Conservation (phyloP, 2,113 vertebrate species). For the Notechis scutatus region DNA sequence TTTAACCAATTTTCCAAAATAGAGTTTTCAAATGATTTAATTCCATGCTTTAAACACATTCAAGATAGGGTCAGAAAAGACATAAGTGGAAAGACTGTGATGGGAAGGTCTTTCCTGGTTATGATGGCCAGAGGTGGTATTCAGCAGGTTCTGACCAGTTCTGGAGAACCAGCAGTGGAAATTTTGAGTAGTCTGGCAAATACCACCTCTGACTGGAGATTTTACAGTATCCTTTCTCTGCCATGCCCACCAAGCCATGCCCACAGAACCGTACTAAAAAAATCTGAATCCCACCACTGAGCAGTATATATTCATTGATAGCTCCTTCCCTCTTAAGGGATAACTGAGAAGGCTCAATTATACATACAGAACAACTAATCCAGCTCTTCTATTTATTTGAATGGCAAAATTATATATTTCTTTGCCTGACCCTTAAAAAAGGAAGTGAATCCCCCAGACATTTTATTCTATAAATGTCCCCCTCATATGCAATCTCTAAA, state of each 20-base stretch:
- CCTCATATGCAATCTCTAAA: constrained; percentile 21
- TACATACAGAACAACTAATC: neutral
- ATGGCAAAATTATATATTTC: constrained; percentile 30
- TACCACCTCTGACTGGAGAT: too few species aligned
- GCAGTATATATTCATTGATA: neutral
- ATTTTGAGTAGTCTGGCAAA: too few species aligned
- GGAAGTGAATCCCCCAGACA: constrained; percentile 28
- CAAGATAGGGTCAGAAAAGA: neutral
- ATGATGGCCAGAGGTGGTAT: neutral
- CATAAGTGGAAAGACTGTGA: neutral
- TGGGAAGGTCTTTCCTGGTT: neutral
- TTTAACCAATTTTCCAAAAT: neutral
- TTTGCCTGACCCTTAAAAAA: constrained; percentile 40
- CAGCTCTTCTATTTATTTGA: constrained; percentile 20
- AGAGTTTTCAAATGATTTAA: neutral
- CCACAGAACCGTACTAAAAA: too few species aligned
- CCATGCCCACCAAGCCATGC: too few species aligned
- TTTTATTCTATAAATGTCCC: constrained; percentile 29
- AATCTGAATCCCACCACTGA: too few species aligned
- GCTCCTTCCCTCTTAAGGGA: neutral
- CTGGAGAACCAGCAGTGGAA: too few species aligned
- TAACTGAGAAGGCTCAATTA: neutral
- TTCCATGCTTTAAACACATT: neutral
- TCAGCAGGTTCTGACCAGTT: too few species aligned
- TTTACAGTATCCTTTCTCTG: too few species aligned